Evolutionary conservation across 2,113 vertebrate genomes (phyloP).

Genomic region (Dissostichus mawsoni): DNA sequence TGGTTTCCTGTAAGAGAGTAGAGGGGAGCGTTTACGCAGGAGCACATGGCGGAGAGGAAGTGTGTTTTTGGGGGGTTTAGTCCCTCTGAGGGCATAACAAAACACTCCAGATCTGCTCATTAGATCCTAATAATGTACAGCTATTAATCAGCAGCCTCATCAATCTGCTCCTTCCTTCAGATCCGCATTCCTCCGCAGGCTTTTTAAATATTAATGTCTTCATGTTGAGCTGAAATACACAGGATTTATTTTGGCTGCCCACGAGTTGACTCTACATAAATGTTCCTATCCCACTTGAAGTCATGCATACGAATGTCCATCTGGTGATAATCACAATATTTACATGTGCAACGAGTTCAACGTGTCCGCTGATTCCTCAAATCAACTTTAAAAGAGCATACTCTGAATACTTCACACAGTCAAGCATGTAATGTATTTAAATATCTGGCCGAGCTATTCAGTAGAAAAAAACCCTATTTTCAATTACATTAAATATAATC

Average conservation of each 20-base stretch:
- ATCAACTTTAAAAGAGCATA: constrained; percentile 57
- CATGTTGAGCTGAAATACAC: constrained; percentile 21
- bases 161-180: constrained; percentile 64
- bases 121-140: constrained; percentile 71
- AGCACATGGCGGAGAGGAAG: constrained; percentile 80
- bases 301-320: constrained; percentile 80
- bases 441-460: constrained; percentile 52
- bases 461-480: constrained; percentile 29
- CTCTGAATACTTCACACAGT: constrained; percentile 60
- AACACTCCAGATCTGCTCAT: constrained; percentile 82
- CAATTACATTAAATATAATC: constrained; percentile 55
- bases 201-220: constrained; percentile 49
- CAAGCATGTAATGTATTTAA: constrained; percentile 66
- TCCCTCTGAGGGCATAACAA: constrained; percentile 83
- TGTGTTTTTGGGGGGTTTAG: constrained; percentile 79
- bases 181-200: constrained; percentile 57
- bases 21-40: constrained; percentile 79
- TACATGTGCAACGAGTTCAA: constrained; percentile 72
- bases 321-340: constrained; percentile 80
- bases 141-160: constrained; percentile 86
- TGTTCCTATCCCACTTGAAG: constrained; percentile 62
- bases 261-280: constrained; percentile 69
- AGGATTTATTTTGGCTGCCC: constrained; percentile 57
- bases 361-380: constrained; percentile 62
- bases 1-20: constrained; percentile 67